Base-by-base conservation (phyloP, 2,113 vertebrate genomes). In the Amblyopsis rosae region DNA sequence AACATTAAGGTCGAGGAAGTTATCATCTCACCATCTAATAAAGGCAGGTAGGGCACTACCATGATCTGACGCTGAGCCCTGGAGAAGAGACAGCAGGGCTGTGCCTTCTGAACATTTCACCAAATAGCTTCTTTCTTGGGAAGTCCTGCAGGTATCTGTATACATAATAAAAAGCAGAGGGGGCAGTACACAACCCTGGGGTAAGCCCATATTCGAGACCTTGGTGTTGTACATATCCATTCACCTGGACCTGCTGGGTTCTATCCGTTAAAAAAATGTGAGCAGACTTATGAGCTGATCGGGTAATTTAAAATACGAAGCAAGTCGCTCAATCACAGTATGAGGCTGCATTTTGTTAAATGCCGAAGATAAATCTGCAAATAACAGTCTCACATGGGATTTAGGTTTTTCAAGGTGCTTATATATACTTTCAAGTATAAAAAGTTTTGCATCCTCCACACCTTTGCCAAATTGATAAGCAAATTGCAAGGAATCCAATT, bases 291-390 rank as follows among this genome's bases (percentile, higher is more conserved):
- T 2, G 19, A 26, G 19, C 19, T 26, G 26, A 26, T 26, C 3
- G 26, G 26, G 26, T 26, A 1, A 26, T 26, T 26, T 26, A 26
- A 26, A 26, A 26, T 26, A 26, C 26, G 2, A 26, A 2, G 26
- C 26, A 26, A 26, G 26, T 26, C 26, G 26, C 26, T 26, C 26
- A 26, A 26, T 26, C n/a, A n/a, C n/a, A 26, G 26, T 86, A 32
- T 41, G 59, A 55, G 53, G 3, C 53, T 55, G 55, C n/a, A 19
- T 17, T 5, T 17, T 56, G 55, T 17, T 17, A 56, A 26, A 56
- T 19, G 55, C 15, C 7, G 53, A 55, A 55, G 53, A 55, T 11
- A 55, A 55, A 55, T 55, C 53, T 16, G 53, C 9, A 3, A 55
- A 55, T 55, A 56, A 26, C 19, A 56, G 16, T 56, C 54, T 56